Conservation (phyloP, 2,113 vertebrate genomes). For the Indicator maculatus region DNA sequence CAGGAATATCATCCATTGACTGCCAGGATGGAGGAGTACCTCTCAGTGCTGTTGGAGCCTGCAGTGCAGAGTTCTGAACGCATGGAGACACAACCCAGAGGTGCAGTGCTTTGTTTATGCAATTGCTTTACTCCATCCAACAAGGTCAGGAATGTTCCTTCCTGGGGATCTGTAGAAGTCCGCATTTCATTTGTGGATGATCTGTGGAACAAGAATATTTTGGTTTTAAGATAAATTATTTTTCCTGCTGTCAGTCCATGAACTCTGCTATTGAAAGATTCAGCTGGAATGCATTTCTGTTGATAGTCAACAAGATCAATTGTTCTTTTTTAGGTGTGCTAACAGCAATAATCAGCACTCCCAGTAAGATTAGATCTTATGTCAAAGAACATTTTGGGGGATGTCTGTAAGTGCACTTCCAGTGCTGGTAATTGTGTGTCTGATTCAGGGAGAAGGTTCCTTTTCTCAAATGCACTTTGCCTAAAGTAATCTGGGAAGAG, state of each 20-base stretch:
- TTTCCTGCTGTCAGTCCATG: neutral
- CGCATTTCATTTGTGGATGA: neutral
- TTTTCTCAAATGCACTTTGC: neutral
- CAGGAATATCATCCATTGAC: neutral
- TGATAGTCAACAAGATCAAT: neutral
- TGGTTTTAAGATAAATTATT: neutral
- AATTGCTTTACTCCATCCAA: neutral
- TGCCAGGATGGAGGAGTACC: neutral
- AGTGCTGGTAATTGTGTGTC: neutral
- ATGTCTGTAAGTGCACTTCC: neutral
- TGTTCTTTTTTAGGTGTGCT: neutral
- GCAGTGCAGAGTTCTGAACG: fast-evolving
- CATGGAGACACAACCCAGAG: fast-evolving
- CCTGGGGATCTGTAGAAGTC: neutral
- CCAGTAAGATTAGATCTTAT: neutral
- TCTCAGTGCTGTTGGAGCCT: neutral
- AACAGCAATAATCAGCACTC: neutral
- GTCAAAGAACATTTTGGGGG: neutral
- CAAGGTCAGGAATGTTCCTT: neutral
- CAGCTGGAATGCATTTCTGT: neutral
- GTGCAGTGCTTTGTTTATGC: neutral
- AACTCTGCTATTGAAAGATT: neutral
- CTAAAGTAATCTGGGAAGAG: neutral
- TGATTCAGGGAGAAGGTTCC: neutral
- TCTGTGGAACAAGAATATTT: neutral